These are phyloP conservation scores for Mastomys coucha DNA, from an alignment of 2,113 vertebrate genomes.

Conservation along the genomic window DNA sequence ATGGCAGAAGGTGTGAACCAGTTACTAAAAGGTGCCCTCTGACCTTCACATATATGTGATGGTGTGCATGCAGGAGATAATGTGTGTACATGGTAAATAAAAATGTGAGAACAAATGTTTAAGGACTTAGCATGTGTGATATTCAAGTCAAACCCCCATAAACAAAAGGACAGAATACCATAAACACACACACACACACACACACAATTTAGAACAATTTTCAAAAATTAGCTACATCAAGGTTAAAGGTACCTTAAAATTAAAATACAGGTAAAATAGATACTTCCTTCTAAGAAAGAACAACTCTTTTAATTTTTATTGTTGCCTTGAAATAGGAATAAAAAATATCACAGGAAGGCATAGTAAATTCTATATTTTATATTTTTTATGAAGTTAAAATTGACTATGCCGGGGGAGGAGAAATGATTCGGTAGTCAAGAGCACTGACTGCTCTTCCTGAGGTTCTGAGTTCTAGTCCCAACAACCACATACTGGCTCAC, in stretches of 20 bases:
- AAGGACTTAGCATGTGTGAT: not conserved
- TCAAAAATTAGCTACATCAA: conserved; percentile 78
- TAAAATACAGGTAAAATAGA: conserved; percentile 71
- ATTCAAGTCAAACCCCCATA: not conserved
- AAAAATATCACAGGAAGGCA: conserved; percentile 60
- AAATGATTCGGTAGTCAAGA: no score
- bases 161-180: conserved; percentile 56
- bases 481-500: not conserved
- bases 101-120: not conserved
- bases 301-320: conserved; percentile 31
- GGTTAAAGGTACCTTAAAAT: conserved; percentile 79
- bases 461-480: not conserved
- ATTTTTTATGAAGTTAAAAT: conserved; percentile 60
- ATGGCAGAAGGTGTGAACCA: not conserved
- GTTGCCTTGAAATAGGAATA: conserved; percentile 71
- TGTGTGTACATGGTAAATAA: not conserved
- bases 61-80: not conserved
- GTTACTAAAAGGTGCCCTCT: not conserved
- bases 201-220: conserved; percentile 74
- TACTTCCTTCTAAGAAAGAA: conserved; percentile 74
- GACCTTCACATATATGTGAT: not conserved
- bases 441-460: no score
- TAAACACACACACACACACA: not conserved
- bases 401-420: conserved; percentile 64
- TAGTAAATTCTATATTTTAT: conserved; percentile 71